Base-by-base conservation (phyloP, 1,140 invertebrate species). In the Arion vulgaris region DNA sequence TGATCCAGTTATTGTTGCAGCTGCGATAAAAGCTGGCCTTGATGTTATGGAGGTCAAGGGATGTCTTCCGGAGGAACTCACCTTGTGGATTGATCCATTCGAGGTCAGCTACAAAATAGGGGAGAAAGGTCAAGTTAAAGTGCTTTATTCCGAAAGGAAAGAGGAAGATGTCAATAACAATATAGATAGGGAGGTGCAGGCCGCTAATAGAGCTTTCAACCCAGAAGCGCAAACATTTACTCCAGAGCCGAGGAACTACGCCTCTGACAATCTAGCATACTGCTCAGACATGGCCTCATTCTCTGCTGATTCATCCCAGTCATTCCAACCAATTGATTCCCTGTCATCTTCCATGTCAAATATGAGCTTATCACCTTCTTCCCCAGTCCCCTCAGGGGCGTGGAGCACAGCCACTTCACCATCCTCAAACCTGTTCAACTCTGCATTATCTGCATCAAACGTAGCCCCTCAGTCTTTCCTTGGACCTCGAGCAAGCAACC, bases 91-190 rank as follows among this genome's bases (percentile, higher is more conserved):
- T 49, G 98, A 99, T 93, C 98, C 98, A 28, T 97, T 97, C 83
- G 98, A 99, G 92, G 98, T 99, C 1, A 97, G 96, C 88, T 99
- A 98, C 93, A 95, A 97, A 75, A 97, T 99, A 89, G 97, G 97
- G 38, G 98, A 99, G 92, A 98, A 98, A 89, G 97, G 97, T 73
- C 94, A 95, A 32, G 96, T 99, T 28, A 99, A 98, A 92, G 95
- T 96, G 73, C 93, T 97, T 19, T 97, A 96, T 93, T 96, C 95
- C 88, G 95, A 92, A 68, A 85, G 87, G 26, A 84, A 83, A 17
- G 85, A 86, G 26, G 88, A 89, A 36, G 89, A 89, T 38, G 86
- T 83, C 94, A 94, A 82, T 93, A 94, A 94, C 78, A 95, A 89
- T 57, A 83, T 86, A n/a, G 89, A 90, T 88, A 93, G 95, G 23